Conservation (phyloP, 1,140 invertebrate genomes). For the Drosophila tropicalis region DNA sequence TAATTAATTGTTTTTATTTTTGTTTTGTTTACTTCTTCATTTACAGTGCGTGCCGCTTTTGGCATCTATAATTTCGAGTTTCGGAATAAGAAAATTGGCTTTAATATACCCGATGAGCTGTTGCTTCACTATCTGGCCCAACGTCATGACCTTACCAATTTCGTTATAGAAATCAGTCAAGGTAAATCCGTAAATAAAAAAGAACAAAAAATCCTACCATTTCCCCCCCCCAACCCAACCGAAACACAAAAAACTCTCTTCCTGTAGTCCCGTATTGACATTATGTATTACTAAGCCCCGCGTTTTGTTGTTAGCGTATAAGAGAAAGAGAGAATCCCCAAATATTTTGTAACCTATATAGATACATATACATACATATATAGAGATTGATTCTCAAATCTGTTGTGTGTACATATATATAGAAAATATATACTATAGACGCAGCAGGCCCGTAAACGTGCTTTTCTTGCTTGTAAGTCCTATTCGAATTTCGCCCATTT, state of each 20-base stretch:
- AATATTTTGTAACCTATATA: constrained; percentile 14
- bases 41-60: constrained; percentile 75
- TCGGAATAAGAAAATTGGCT: constrained; percentile 80
- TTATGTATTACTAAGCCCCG: constrained; percentile 31
- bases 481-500: constrained; percentile 61
- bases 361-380: constrained; percentile 31
- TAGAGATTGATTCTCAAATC: constrained; percentile 26
- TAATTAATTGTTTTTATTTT: no score
- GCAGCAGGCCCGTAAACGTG: constrained; percentile 64
- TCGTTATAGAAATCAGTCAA: constrained; percentile 82
- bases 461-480: constrained; percentile 76
- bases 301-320: constrained; percentile 64
- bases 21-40: constrained; percentile 10
- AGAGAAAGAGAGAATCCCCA: constrained; percentile 26
- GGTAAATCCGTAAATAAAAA: constrained; percentile 59
- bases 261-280: background rate
- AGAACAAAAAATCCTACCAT: background rate
- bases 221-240: background rate
- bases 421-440: constrained; percentile 56
- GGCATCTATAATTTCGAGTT: constrained; percentile 82
- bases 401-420: constrained; percentile 38
- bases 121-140: constrained; percentile 78
- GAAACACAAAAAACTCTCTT: no score
- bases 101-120: constrained; percentile 79
- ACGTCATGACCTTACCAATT: constrained; percentile 79